A percentile compares a stretch with the other conserved stretches of the same genome.
phyloP scores from a whole-genome alignment of 2,797 vertebrate genomes.

The Decapterus maruadsi region DNA sequence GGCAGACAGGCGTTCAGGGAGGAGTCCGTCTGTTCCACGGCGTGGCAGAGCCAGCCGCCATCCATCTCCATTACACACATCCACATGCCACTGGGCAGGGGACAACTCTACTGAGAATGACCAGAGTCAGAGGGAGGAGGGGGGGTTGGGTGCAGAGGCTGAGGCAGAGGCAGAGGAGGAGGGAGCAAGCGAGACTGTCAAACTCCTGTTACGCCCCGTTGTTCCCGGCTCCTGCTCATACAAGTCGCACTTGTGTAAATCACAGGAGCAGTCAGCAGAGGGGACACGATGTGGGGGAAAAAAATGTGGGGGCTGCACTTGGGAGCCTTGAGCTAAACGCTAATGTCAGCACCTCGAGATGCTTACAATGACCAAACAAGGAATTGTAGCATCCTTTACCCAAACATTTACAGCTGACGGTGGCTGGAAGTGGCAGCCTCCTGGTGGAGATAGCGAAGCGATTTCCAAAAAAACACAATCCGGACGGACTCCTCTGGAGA shows the following conservation, averaged over 20 bases:
- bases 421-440: no score
- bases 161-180: conserved; percentile 34
- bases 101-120: conserved; percentile 77
- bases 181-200: conserved; percentile 61
- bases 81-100: conserved; percentile 81
- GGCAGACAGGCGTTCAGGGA: conserved; percentile 83
- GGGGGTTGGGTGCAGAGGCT: conserved; percentile 1
- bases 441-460: no score
- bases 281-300: conserved; percentile 25
- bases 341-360: no score
- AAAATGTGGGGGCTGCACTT: no score
- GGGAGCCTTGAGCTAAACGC: no score
- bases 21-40: conserved; percentile 78
- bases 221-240: conserved; percentile 44
- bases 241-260: conserved; percentile 59
- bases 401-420: no score
- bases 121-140: conserved; percentile 23
- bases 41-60: conserved; percentile 78
- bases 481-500: no score
- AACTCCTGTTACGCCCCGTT: conserved; percentile 60
- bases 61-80: conserved; percentile 85
- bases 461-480: no score
- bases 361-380: no score
- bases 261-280: conserved; percentile 37
- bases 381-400: no score